Evolutionary conservation across 2,113 vertebrate genomes (phyloP).

Genomic region (Odontesthes bonariensis): DNA sequence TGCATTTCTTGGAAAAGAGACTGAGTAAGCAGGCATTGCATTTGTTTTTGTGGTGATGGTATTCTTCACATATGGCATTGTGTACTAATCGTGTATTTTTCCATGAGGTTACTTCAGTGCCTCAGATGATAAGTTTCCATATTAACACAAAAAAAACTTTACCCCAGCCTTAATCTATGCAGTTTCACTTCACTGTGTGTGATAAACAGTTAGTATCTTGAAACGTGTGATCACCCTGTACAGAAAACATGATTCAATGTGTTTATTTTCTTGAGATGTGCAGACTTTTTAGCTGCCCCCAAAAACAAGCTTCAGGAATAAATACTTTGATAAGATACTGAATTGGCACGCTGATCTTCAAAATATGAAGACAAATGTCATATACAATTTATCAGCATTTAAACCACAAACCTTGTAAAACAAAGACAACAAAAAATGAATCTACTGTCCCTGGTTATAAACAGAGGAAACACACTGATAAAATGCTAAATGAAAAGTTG

Average conservation of each 20-base stretch:
- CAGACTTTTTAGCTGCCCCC: neutral
- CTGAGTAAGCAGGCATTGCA: no score
- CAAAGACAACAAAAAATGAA: neutral
- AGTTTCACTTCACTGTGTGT: no score
- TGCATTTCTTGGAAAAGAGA: no score
- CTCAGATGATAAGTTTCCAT: no score
- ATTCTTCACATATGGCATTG: no score
- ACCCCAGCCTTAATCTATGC: no score
- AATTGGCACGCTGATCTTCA: slow-evolving; percentile 18
- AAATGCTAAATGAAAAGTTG: neutral
- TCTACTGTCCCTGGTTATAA: slow-evolving; percentile 43
- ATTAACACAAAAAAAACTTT: no score
- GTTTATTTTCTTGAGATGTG: neutral
- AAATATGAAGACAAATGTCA: slow-evolving; percentile 18
- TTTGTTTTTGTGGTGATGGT: no score
- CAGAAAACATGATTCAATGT: neutral
- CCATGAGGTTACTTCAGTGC: no score
- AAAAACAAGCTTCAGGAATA: neutral
- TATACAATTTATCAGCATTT: slow-evolving; percentile 27
- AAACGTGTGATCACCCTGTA: neutral
- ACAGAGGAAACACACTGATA: slow-evolving; percentile 8
- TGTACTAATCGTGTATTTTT: no score
- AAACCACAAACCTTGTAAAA: neutral
- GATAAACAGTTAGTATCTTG: no score
- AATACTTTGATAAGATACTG: neutral